phyloP scores from a whole-genome alignment of 2,797 vertebrate genomes.

The Selene dorsalis region DNA sequence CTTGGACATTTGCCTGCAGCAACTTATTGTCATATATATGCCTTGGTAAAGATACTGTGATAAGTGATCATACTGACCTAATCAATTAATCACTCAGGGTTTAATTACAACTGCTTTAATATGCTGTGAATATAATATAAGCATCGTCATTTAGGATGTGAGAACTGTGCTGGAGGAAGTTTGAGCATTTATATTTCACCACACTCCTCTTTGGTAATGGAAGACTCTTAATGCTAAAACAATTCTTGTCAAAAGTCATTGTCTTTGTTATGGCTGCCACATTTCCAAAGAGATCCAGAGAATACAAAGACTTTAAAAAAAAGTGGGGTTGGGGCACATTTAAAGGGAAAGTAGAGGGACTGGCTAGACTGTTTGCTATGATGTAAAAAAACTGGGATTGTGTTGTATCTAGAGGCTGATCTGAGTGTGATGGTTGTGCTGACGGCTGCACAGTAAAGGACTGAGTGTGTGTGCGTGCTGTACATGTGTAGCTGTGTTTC shows the following conservation, averaged over 20 bases:
- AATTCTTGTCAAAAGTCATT: background rate
- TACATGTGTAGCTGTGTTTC: background rate
- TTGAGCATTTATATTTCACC: background rate
- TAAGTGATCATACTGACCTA: background rate
- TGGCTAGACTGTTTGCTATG: background rate
- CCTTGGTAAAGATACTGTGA: background rate
- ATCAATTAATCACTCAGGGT: background rate
- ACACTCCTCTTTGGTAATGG: background rate
- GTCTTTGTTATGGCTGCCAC: background rate
- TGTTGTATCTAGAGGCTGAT: background rate
- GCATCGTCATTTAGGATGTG: no score
- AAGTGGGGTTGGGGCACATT: background rate
- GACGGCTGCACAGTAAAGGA: background rate
- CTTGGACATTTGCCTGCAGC: background rate
- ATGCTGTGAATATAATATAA: background rate
- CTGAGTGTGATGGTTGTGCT: background rate
- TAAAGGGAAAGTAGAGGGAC: background rate
- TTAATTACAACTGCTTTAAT: background rate
- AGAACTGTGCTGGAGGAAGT: no score
- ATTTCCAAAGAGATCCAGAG: conserved; percentile 3
- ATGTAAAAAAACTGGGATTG: background rate
- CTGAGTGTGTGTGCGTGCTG: background rate
- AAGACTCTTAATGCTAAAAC: background rate
- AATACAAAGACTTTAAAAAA: background rate
- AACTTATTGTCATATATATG: background rate